A percentile compares a stretch with the other conserved stretches of the same genome.
Evolutionary conservation across 2,797 vertebrate genomes (phyloP).

Genomic region (Xerus rutilus): DNA sequence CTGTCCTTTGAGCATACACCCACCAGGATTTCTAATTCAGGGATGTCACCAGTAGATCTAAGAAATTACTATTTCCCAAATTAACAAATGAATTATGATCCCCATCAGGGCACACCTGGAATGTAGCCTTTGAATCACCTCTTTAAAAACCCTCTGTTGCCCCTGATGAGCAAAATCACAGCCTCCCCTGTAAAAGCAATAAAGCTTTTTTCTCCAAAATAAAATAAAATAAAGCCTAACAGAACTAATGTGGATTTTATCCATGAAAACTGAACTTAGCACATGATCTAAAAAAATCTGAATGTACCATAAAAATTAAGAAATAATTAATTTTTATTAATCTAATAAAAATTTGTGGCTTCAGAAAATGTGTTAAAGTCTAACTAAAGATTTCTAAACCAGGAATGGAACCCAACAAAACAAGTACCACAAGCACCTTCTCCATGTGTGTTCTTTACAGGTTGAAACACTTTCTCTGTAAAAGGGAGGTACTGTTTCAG

Average conservation of each 20-base stretch:
- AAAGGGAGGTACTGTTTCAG: background rate
- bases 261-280: background rate
- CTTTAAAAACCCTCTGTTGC: no score
- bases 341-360: constrained; percentile 16
- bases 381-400: background rate
- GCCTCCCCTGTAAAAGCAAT: no score
- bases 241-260: background rate
- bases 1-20: no score
- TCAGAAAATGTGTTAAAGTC: constrained; percentile 4
- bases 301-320: background rate
- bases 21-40: no score
- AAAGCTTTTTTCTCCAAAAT: no score
- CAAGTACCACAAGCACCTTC: background rate
- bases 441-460: background rate
- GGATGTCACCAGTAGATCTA: no score
- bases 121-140: no score
- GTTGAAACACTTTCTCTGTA: background rate
- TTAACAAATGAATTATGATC: no score
- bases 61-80: no score
- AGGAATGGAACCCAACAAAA: background rate
- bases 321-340: background rate
- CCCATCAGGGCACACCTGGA: no score
- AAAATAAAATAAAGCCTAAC: background rate
- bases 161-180: no score
- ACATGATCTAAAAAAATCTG: constrained; percentile 19